These are phyloP conservation scores for Pagetopsis macropterus DNA, from an alignment of 2,797 vertebrate species.

Conservation along the genomic window DNA sequence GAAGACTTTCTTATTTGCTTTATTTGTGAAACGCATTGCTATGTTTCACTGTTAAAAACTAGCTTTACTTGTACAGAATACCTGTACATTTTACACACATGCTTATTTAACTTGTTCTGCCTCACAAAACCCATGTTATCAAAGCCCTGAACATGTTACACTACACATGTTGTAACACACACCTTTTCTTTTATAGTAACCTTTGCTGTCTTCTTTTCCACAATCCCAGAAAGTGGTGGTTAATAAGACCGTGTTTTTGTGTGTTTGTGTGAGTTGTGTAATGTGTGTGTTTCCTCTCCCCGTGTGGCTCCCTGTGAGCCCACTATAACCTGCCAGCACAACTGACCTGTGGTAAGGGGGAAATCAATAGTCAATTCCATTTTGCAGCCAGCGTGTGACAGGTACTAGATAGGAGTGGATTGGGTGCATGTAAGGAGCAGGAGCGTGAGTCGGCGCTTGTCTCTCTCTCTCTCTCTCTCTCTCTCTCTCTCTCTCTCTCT, in stretches of 20 bases:
- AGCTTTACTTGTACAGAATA: background rate
- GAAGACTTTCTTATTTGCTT: background rate
- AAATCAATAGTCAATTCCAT: slow-evolving; percentile 89
- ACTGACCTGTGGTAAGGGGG: slow-evolving; percentile 82
- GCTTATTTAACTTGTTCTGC: background rate
- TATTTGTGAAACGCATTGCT: background rate
- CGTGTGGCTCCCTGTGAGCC: slow-evolving; percentile 60
- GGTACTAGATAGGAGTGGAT: slow-evolving; percentile 86
- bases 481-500: slow-evolving; percentile 2
- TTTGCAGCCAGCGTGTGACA: slow-evolving; percentile 83
- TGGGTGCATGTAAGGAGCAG: slow-evolving; percentile 84
- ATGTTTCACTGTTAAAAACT: background rate
- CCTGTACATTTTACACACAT: background rate
- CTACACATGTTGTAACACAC: slow-evolving; percentile 12
- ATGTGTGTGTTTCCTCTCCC: slow-evolving; percentile 55
- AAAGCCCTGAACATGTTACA: background rate
- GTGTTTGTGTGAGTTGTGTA: slow-evolving; percentile 45
- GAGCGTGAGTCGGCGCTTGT: slow-evolving; percentile 71
- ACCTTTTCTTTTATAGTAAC: slow-evolving; percentile 24
- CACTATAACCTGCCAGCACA: slow-evolving; percentile 70
- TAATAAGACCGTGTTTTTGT: slow-evolving; percentile 59
- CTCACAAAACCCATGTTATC: slow-evolving; percentile 12
- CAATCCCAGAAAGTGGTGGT: slow-evolving; percentile 40
- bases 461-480: slow-evolving; percentile 24
- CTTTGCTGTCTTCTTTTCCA: slow-evolving; percentile 28